A percentile compares a stretch with the other conserved stretches of the same genome.
phyloP scores from a whole-genome alignment of 1,140 invertebrate species.

The Diorhabda sublineata region DNA sequence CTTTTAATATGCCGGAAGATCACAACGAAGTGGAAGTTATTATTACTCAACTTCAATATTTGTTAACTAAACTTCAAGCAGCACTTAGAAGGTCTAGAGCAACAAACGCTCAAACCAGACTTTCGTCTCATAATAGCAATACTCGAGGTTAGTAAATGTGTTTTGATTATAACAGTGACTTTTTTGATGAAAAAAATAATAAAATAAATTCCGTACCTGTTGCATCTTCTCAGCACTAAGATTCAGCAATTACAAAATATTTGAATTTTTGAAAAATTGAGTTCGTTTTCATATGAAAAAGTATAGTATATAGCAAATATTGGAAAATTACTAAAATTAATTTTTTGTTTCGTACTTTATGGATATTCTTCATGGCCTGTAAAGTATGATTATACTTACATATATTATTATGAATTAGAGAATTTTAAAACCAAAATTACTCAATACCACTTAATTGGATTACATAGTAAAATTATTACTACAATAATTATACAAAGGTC shows the following conservation, averaged over 20 bases:
- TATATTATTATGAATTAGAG: not conserved
- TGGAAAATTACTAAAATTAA: no score
- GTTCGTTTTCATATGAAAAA: no score
- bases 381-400: constrained; percentile 18
- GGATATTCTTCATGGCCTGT: constrained; percentile 27
- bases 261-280: no score
- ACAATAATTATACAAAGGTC: not conserved
- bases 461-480: not conserved
- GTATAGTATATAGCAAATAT: no score
- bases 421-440: not conserved
- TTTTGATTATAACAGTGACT: not conserved
- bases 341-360: constrained; percentile 14
- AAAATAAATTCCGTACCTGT: constrained; percentile 27
- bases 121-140: not conserved
- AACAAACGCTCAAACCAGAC: not conserved
- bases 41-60: constrained; percentile 27
- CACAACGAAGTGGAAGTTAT: constrained; percentile 36
- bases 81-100: constrained; percentile 11
- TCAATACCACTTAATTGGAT: not conserved
- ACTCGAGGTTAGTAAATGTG: constrained; percentile 13
- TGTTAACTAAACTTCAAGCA: constrained; percentile 27
- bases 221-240: constrained; percentile 11
- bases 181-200: constrained; percentile 9
- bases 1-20: constrained; percentile 46
- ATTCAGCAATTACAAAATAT: no score